A percentile compares a stretch with the other conserved stretches of the same genome.
phyloP scores from a whole-genome alignment of 2,797 vertebrate species.

The Hipposideros larvatus region DNA sequence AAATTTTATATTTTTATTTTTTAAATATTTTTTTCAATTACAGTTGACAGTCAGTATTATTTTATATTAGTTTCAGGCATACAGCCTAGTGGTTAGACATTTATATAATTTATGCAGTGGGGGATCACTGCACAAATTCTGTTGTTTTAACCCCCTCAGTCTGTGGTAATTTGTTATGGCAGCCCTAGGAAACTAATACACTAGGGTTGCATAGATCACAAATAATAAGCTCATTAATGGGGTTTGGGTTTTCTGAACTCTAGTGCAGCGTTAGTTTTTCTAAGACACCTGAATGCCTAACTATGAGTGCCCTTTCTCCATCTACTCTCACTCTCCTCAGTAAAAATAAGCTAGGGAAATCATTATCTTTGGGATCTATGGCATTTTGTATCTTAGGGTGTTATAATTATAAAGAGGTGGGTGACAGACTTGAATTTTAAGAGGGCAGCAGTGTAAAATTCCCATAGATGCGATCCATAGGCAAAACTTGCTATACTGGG shows the following conservation, averaged over 20 bases:
- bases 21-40: too few species aligned
- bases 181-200: not conserved
- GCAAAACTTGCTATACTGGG: slow-evolving; percentile 52
- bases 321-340: not conserved
- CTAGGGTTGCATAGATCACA: not conserved
- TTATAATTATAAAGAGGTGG: not conserved
- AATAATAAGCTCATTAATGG: not conserved
- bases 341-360: slow-evolving; percentile 47
- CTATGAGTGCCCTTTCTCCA: not conserved
- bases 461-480: slow-evolving; percentile 47
- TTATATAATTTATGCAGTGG: too few species aligned
- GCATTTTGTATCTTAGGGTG: slow-evolving; percentile 36
- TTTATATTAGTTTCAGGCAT: too few species aligned
- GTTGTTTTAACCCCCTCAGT: not conserved
- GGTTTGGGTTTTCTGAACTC: slow-evolving; percentile 39
- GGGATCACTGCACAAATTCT: not conserved
- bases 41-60: too few species aligned
- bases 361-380: not conserved
- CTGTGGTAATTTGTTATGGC: not conserved
- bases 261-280: slow-evolving; percentile 2
- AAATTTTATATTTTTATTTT: too few species aligned
- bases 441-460: slow-evolving; percentile 49
- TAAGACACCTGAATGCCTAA: not conserved
- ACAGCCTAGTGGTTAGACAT: too few species aligned
- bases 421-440: slow-evolving; percentile 61